These are phyloP conservation scores for Danaus chrysippus DNA, from an alignment of 2,888 invertebrate genomes.

Conservation along the genomic window DNA sequence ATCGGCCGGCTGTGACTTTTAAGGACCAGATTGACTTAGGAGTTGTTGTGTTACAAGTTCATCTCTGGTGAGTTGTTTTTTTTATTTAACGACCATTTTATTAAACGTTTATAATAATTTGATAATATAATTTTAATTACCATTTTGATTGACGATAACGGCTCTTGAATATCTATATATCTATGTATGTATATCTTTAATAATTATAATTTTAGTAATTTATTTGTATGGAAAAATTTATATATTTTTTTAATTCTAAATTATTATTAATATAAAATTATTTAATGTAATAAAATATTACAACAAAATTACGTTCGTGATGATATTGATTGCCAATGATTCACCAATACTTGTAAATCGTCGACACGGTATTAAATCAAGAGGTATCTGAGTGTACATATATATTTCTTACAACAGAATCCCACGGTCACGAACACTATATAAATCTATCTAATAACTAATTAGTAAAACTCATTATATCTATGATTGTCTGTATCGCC, in stretches of 20 bases:
- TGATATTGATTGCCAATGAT: too few relatives aligned
- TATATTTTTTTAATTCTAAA: neutral
- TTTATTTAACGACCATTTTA: constrained; percentile 13
- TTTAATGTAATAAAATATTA: too few relatives aligned
- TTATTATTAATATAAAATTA: too few relatives aligned
- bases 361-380: too few relatives aligned
- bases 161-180: neutral
- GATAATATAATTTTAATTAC: constrained; percentile 2
- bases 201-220: neutral
- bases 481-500: constrained; percentile 43
- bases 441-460: constrained; percentile 56
- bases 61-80: neutral
- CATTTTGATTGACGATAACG: neutral
- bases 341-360: too few relatives aligned
- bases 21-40: constrained; percentile 56
- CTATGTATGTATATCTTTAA: neutral
- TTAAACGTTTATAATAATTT: constrained; percentile 9
- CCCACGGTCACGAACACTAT: constrained; percentile 40
- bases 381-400: too few relatives aligned
- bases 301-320: too few relatives aligned
- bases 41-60: constrained; percentile 40
- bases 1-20: constrained; percentile 54
- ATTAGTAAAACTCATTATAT: constrained; percentile 60
- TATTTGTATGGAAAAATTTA: neutral
- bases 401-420: constrained; percentile 6